Evolutionary conservation across 1,140 invertebrate species (phyloP).

Genomic region (Diachasma alloeum): DNA sequence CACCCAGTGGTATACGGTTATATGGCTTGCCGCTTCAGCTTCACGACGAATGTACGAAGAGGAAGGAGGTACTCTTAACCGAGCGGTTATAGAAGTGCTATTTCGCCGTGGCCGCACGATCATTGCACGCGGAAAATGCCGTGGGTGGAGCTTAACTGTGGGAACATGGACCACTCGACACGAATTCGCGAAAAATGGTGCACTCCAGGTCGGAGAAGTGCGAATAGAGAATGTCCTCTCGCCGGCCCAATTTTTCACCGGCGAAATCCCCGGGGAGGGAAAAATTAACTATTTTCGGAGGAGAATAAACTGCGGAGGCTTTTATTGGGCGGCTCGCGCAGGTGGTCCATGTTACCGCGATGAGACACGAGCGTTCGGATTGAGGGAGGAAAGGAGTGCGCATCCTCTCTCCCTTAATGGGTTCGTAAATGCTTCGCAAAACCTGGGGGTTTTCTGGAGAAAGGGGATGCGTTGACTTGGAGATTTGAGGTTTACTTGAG

Average conservation of each 20-base stretch:
- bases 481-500: too few relatives aligned
- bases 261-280: neutral
- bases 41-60: constrained; percentile 2
- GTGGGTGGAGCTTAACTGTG: neutral
- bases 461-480: too few relatives aligned
- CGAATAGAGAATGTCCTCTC: neutral
- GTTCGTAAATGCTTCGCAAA: too few relatives aligned
- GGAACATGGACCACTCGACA: constrained; percentile 9
- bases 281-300: too few relatives aligned
- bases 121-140: constrained; percentile 9
- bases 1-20: constrained; percentile 20
- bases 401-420: too few relatives aligned
- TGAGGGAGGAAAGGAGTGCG: too few relatives aligned
- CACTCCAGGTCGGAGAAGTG: neutral
- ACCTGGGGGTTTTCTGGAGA: too few relatives aligned
- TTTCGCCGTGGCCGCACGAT: neutral
- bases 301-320: too few relatives aligned
- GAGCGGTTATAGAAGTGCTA: constrained; percentile 9
- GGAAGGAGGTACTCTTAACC: neutral
- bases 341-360: too few relatives aligned
- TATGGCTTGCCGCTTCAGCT: neutral
- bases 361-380: too few relatives aligned
- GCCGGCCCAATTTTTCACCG: neutral
- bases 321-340: too few relatives aligned
- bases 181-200: neutral